Conservation (phyloP, 2,797 vertebrate species). For the Intellagama lesueurii region DNA sequence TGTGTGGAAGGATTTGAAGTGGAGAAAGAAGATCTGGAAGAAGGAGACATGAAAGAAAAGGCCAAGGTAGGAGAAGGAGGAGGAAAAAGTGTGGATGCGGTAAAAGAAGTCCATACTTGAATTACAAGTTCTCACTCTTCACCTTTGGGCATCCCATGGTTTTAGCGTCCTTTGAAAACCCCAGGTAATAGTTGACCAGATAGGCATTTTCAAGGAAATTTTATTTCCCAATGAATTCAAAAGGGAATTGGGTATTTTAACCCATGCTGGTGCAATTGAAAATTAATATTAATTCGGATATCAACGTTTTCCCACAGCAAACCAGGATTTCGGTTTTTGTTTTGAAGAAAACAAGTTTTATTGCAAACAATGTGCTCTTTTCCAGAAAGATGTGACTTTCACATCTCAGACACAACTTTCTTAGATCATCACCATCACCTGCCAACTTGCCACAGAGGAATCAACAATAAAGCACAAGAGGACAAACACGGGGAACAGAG, state of each 20-base stretch:
- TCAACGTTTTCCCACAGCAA: not conserved
- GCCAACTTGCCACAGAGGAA: not conserved
- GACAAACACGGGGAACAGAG: constrained; percentile 23
- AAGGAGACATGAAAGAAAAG: not conserved
- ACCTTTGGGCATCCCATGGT: not conserved
- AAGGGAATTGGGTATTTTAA: not conserved
- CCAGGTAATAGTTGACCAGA: not conserved
- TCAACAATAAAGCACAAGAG: constrained; percentile 32
- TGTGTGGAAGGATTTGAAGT: not conserved
- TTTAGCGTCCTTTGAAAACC: not conserved
- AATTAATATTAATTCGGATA: not conserved
- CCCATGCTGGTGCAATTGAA: not conserved
- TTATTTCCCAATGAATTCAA: not conserved
- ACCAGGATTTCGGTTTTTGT: not conserved
- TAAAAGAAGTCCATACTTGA: not conserved
- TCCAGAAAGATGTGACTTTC: constrained; percentile 50
- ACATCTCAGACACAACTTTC: constrained; percentile 17
- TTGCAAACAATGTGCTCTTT: constrained; percentile 71
- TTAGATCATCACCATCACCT: not conserved
- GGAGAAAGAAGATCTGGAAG: not conserved
- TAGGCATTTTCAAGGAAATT: not conserved
- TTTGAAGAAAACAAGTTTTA: constrained; percentile 64
- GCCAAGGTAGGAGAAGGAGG: not conserved
- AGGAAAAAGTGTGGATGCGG: not conserved
- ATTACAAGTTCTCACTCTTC: not conserved